A percentile compares a stretch with the other conserved stretches of the same genome.
These are phyloP conservation scores for Symphodus melops DNA, from an alignment of 2,113 vertebrate species.

Conservation along the genomic window DNA sequence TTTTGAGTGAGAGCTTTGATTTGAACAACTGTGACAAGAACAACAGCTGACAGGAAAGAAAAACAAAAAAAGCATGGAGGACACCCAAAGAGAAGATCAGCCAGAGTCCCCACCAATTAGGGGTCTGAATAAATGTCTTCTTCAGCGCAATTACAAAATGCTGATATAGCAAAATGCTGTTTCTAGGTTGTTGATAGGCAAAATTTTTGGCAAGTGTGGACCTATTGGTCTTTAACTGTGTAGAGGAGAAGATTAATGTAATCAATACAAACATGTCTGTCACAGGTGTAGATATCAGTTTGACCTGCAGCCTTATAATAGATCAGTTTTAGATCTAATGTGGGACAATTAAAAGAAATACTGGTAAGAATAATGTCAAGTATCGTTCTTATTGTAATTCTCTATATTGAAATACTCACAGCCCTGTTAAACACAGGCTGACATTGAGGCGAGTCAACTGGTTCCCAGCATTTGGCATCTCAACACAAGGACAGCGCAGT, in stretches of 20 bases:
- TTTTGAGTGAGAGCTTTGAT: constrained; percentile 16
- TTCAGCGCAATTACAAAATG: too few species aligned
- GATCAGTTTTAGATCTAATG: background rate
- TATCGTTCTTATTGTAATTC: background rate
- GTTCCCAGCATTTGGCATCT: constrained; percentile 46
- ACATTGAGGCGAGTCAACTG: constrained; percentile 6
- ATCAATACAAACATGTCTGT: too few species aligned
- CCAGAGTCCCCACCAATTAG: constrained; percentile 28
- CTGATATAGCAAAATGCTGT: too few species aligned
- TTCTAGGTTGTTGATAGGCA: too few species aligned
- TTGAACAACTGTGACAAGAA: constrained; percentile 25
- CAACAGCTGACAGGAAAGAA: background rate
- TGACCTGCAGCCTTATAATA: too few species aligned
- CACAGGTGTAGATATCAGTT: too few species aligned
- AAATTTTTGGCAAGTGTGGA: too few species aligned
- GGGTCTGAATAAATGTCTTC: too few species aligned
- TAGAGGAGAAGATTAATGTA: too few species aligned
- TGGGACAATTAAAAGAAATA: constrained; percentile 6
- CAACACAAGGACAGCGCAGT: constrained; percentile 38
- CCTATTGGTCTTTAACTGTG: too few species aligned
- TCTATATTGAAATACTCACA: background rate
- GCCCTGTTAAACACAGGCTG: constrained; percentile 6
- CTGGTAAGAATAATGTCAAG: background rate
- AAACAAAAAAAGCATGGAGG: constrained; percentile 17
- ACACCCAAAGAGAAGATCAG: constrained; percentile 18